phyloP scores from a whole-genome alignment of 2,113 vertebrate genomes.

The Phocoena sinus region DNA sequence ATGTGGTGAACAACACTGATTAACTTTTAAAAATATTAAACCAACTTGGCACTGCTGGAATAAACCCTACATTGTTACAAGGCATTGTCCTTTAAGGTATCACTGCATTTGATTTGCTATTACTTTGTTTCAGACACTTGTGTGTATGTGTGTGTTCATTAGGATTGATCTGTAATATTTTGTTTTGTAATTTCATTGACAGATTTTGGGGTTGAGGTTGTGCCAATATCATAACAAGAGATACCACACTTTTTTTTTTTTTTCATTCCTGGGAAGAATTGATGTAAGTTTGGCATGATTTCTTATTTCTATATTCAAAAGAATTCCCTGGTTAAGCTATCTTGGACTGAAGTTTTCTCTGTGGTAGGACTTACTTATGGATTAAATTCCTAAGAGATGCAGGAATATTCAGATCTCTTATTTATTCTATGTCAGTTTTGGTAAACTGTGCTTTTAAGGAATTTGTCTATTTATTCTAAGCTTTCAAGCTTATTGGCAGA shows the following conservation, averaged over 20 bases:
- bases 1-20: not conserved
- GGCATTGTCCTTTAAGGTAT: not conserved
- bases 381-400: not conserved
- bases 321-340: not conserved
- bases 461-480: not conserved
- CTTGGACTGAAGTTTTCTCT: not conserved
- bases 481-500: not conserved
- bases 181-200: not conserved
- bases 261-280: not conserved
- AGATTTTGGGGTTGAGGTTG: not conserved
- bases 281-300: not conserved
- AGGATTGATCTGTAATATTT: not conserved
- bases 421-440: not conserved
- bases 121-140: not conserved
- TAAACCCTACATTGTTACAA: not conserved
- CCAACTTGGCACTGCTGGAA: not conserved
- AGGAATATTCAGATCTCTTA: not conserved
- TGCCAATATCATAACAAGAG: not conserved
- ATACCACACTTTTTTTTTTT: not conserved
- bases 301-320: not conserved
- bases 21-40: not conserved
- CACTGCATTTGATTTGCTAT: not conserved
- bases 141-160: not conserved
- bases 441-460: not conserved
- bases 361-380: not conserved